Conservation (phyloP, 2,113 vertebrate species). For the Ctenodactylus gundi region DNA sequence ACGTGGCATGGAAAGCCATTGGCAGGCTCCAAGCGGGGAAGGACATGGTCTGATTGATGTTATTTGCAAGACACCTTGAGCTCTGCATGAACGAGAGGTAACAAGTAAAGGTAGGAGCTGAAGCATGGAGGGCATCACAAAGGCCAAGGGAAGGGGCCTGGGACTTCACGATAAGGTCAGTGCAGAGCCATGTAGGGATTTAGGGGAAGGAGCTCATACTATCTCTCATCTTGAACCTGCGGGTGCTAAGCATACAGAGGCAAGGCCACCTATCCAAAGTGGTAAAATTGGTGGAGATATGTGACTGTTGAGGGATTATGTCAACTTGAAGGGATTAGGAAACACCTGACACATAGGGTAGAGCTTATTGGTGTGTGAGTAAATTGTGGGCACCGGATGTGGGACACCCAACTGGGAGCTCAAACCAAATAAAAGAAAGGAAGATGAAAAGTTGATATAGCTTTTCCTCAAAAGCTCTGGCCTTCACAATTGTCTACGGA, state of each 20-base stretch:
- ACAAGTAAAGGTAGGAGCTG: neutral
- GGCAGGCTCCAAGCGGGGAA: neutral
- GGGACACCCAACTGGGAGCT: too few relatives aligned
- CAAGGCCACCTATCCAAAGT: neutral
- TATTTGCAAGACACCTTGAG: neutral
- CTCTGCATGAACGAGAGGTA: neutral
- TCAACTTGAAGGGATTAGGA: too few relatives aligned
- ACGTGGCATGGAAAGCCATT: neutral
- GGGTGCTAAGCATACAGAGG: neutral
- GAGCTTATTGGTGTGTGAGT: too few relatives aligned
- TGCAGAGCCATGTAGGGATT: neutral
- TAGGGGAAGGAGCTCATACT: neutral
- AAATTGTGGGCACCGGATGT: too few relatives aligned
- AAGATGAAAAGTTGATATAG: too few relatives aligned
- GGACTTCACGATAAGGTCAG: neutral
- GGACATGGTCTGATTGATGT: neutral
- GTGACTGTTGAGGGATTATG: too few relatives aligned
- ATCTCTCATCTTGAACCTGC: neutral
- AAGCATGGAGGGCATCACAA: neutral
- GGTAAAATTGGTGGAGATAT: too few relatives aligned
- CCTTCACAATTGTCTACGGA: too few relatives aligned
- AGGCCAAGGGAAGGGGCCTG: neutral
- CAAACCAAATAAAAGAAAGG: too few relatives aligned
- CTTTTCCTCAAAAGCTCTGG: too few relatives aligned
- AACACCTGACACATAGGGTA: too few relatives aligned